Percentiles rank a stretch among this genome's conserved stretches.
phyloP scores from a whole-genome alignment of 1,140 invertebrate species.

The Macrobrachium rosenbergii region DNA sequence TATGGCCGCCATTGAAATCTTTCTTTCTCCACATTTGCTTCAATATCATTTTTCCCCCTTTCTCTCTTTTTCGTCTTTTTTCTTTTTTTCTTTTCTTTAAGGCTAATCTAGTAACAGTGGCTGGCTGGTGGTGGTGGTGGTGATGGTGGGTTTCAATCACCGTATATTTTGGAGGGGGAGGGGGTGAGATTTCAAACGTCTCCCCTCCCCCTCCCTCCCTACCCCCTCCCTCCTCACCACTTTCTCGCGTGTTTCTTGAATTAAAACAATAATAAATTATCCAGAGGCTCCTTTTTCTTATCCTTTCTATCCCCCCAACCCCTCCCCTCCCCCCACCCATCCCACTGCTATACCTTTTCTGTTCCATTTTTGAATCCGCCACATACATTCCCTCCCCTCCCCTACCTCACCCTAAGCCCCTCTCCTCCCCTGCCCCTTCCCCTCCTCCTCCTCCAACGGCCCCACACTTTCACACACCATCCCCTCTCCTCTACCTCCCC shows the following conservation, averaged over 20 bases:
- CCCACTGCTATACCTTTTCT: background rate
- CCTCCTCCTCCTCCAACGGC: too few relatives aligned
- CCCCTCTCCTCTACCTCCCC: background rate
- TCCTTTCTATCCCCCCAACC: background rate
- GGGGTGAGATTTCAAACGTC: background rate
- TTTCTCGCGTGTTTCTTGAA: background rate
- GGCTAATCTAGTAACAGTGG: too few relatives aligned
- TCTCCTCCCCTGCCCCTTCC: too few relatives aligned
- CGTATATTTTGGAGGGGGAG: too few relatives aligned
- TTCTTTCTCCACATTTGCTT: background rate
- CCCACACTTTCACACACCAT: background rate
- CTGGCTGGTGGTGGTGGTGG: too few relatives aligned
- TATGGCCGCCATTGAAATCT: too few relatives aligned
- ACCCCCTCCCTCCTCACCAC: background rate
- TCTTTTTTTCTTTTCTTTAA: background rate
- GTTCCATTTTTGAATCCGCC: background rate
- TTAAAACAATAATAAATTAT: too few relatives aligned
- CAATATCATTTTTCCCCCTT: background rate
- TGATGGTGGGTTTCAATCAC: too few relatives aligned
- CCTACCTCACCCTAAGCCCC: background rate
- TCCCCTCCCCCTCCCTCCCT: background rate
- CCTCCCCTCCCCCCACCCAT: background rate
- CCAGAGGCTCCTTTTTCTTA: background rate
- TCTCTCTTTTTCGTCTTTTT: background rate
- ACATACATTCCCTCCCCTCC: background rate